Base-by-base conservation (phyloP, 2,797 vertebrate species). In the Neosilurus hyrtlii region DNA sequence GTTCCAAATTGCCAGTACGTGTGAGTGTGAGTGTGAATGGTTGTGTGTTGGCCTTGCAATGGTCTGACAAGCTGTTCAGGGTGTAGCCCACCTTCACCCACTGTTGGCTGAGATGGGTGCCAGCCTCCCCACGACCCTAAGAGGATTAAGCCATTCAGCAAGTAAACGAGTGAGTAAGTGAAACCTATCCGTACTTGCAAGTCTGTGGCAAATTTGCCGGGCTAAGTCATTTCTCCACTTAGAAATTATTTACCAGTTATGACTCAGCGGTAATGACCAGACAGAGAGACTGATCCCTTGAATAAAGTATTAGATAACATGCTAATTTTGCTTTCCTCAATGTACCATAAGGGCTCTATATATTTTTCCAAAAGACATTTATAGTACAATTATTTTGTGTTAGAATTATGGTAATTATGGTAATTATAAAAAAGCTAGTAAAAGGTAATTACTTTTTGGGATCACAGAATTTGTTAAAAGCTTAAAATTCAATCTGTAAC, bases 241-340 rank as follows among this genome's bases (percentile, higher is more conserved):
- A 86, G 82, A 76, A 85, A 86, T 89, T 84, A 86, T 86, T 87
- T 82, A 70, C 65, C 62, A 61, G 79, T 81, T 83, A 86, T 86
- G 85, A 89, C 68, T 89, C 86, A 83, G 84, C 82, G 63, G 73
- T 80, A 59, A 79, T 67, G 80, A 24, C 9, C 79, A 83, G 70
- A 24, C 73, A 37, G 75, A 79, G 51, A 79, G 72, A 63, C 82
- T 74, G 65, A 62, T 83, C 56, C 51, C 80, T 62, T 7, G 62
- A 85, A 86, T 85, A 79, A 56, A 74, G 35, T 81, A 57, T 65
- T 75, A 49, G 35, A 63, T 59, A 75, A 79, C 81, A 12, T 43
- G 30, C 73, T 61, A 61, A 76, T 61, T 84, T 84, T 83, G 73
- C 51, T 62, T 79, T 57, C 74, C 68, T 61, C n/a, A 30, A 37